phyloP scores from a whole-genome alignment of 2,888 invertebrate genomes.

The Drosophila prostipennis region DNA sequence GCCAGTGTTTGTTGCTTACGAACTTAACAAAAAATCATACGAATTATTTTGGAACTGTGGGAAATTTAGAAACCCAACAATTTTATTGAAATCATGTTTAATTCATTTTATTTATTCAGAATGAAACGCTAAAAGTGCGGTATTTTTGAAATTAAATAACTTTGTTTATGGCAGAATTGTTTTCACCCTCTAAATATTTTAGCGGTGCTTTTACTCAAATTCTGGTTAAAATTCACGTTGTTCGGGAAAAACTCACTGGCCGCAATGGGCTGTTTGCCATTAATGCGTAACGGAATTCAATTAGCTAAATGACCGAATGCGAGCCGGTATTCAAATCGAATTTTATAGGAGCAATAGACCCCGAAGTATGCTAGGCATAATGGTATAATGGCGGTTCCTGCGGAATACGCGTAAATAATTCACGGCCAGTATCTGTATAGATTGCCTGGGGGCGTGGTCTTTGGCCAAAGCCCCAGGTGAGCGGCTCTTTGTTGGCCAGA shows the following conservation, averaged over 20 bases:
- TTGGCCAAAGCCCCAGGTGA: constrained; percentile 7
- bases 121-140: no score
- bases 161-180: no score
- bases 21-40: no score
- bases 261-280: constrained; percentile 11
- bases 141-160: no score
- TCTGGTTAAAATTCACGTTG: background rate
- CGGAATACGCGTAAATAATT: constrained; percentile 23
- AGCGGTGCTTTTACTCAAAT: background rate
- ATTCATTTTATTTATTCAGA: no score
- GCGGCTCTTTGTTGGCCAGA: constrained; percentile 31
- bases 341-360: constrained; percentile 6
- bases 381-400: background rate
- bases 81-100: no score
- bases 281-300: constrained; percentile 61
- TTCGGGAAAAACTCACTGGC: background rate
- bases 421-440: constrained; percentile 12
- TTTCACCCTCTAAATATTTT: no score
- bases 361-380: constrained; percentile 8
- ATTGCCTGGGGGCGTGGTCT: constrained; percentile 15
- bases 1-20: no score
- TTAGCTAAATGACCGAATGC: constrained; percentile 66
- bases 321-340: constrained; percentile 18
- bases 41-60: background rate
- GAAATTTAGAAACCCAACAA: no score